Evolutionary conservation across 2,888 invertebrate species (phyloP).

Genomic region (Anthophora plumipes): DNA sequence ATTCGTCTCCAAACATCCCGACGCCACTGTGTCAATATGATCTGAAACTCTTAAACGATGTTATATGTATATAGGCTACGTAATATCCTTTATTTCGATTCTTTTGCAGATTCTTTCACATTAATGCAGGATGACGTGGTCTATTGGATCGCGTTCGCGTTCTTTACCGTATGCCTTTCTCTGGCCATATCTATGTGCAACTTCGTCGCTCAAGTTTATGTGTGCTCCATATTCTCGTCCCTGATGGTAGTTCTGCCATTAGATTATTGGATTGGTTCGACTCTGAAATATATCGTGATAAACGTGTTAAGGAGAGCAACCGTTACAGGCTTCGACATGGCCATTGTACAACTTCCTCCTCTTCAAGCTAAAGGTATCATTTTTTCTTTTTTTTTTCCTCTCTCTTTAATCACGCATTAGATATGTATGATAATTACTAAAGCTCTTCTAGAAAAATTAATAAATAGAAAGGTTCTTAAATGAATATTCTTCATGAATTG

Average conservation of each 20-base stretch:
- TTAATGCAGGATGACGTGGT: slow-evolving; percentile 85
- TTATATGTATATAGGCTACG: not conserved
- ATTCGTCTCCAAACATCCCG: no score
- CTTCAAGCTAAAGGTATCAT: slow-evolving; percentile 45
- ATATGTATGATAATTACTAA: no score
- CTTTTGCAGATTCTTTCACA: slow-evolving; percentile 80
- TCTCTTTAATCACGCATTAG: not conserved
- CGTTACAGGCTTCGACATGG: slow-evolving; percentile 87
- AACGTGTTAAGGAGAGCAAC: slow-evolving; percentile 88
- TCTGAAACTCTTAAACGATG: no score
- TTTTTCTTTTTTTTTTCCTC: not conserved
- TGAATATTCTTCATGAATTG: no score
- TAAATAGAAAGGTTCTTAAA: not conserved
- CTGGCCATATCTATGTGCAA: no score
- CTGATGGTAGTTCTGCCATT: slow-evolving; percentile 87
- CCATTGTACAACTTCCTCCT: slow-evolving; percentile 88
- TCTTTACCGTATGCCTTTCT: slow-evolving; percentile 85
- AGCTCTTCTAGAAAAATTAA: not conserved
- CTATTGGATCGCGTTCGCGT: slow-evolving; percentile 87
- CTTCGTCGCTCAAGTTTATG: slow-evolving; percentile 85
- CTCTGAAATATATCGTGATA: slow-evolving; percentile 89
- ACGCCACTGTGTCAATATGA: no score
- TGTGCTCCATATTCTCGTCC: slow-evolving; percentile 88
- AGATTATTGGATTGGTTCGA: slow-evolving; percentile 88
- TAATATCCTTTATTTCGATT: slow-evolving; percentile 84